Evolutionary conservation across 2,797 vertebrate species (phyloP).

Genomic region (Alca torda): DNA sequence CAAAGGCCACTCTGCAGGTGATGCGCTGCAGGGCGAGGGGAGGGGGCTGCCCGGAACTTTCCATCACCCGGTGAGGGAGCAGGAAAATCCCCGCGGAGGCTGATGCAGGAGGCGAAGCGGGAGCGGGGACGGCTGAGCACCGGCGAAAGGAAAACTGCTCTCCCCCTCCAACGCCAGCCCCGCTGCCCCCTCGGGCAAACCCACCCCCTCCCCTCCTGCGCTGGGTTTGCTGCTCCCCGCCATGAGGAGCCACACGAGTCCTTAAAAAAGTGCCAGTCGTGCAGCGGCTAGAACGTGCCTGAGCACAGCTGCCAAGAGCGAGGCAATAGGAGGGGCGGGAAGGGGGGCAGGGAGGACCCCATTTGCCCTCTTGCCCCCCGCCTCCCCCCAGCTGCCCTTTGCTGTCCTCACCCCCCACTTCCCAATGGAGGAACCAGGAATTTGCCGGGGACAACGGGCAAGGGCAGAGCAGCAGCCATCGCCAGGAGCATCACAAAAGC

Average conservation of each 20-base stretch:
- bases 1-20: slow-evolving; percentile 25
- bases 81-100: slow-evolving; percentile 6
- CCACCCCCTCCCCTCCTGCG: not conserved
- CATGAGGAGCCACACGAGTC: not conserved
- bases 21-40: not conserved
- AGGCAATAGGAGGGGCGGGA: not conserved
- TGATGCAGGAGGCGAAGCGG: not conserved
- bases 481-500: not conserved
- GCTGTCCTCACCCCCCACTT: not conserved
- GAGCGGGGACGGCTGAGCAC: rapidly evolving
- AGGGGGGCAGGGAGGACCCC: not conserved
- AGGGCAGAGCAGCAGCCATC: not conserved
- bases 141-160: not conserved
- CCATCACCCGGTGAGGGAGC: not conserved
- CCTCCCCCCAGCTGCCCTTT: not conserved
- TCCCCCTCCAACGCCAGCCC: not conserved
- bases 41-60: not conserved
- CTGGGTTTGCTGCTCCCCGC: not conserved
- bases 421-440: not conserved
- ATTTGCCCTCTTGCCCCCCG: not conserved
- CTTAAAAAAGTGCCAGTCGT: not conserved
- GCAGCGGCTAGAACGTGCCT: not conserved
- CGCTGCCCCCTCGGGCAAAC: not conserved
- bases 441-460: not conserved
- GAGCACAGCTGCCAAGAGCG: not conserved